These are phyloP conservation scores for Paradisaea rubra DNA, from an alignment of 2,113 vertebrate species.

Conservation along the genomic window DNA sequence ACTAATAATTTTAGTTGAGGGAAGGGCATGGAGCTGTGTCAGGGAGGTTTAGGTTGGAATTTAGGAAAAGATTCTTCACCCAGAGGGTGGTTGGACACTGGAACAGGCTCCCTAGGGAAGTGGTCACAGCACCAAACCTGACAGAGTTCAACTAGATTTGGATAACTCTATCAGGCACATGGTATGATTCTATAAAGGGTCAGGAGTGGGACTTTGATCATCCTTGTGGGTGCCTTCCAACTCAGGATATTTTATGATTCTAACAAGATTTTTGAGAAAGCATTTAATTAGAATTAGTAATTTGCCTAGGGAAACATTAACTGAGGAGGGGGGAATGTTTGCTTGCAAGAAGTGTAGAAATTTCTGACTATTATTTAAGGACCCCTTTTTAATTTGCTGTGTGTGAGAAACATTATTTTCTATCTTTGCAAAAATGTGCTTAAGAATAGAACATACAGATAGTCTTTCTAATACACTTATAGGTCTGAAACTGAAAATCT, in stretches of 20 bases:
- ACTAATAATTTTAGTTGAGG: neutral
- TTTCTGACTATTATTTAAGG: neutral
- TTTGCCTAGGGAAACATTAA: neutral
- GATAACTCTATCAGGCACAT: neutral
- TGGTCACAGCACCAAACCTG: neutral
- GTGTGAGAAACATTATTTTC: neutral
- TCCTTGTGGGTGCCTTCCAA: neutral
- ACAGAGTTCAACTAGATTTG: neutral
- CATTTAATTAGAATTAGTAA: neutral
- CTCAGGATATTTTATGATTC: neutral
- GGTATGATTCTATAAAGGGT: neutral
- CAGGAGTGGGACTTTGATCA: neutral
- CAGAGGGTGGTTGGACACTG: no score
- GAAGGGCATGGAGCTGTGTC: neutral
- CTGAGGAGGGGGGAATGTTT: neutral
- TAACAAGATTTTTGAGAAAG: neutral
- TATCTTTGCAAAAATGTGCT: neutral
- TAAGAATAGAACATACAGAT: accelerated
- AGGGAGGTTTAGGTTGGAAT: neutral
- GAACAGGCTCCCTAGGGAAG: neutral
- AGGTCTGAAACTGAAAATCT: neutral
- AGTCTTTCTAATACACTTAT: neutral
- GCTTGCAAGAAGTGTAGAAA: neutral
- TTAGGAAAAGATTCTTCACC: neutral
- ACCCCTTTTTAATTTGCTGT: neutral